Conservation (phyloP, 2,797 vertebrate genomes). For the Coregonus sp. region DNA sequence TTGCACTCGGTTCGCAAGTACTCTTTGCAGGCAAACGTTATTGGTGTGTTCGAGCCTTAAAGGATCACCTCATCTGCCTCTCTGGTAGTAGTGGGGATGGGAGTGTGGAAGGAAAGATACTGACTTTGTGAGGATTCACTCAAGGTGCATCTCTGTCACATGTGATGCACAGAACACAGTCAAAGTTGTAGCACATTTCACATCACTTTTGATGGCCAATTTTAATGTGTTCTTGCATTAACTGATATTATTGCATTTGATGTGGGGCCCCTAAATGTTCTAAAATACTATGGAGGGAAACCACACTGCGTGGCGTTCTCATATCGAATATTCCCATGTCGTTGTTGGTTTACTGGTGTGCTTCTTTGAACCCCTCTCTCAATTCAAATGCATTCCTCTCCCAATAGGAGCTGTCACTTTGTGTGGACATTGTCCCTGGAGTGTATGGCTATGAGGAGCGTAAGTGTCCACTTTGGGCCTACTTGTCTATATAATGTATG, state of each 20-base stretch:
- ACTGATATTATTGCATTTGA: neutral
- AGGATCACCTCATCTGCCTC: slow-evolving; percentile 49
- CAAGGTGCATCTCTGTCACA: too few relatives aligned
- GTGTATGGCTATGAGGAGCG: slow-evolving; percentile 74
- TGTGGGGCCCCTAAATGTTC: slow-evolving; percentile 21
- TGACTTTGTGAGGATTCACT: neutral
- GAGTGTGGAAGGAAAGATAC: neutral
- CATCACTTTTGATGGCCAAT: neutral
- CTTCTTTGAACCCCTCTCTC: slow-evolving; percentile 72
- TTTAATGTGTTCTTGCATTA: neutral
- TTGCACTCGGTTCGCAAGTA: too few relatives aligned
- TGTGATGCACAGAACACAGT: neutral
- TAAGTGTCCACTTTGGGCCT: slow-evolving; percentile 76
- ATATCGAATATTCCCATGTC: slow-evolving; percentile 70
- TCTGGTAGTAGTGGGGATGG: neutral
- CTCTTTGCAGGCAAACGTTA: too few relatives aligned
- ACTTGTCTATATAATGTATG: slow-evolving; percentile 88
- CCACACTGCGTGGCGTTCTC: slow-evolving; percentile 55
- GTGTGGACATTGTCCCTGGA: slow-evolving; percentile 78
- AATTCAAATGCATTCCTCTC: slow-evolving; percentile 81
- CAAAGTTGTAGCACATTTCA: neutral
- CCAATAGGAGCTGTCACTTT: slow-evolving; percentile 83
- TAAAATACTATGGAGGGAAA: slow-evolving; percentile 52
- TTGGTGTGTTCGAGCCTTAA: slow-evolving; percentile 22
- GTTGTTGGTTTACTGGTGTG: slow-evolving; percentile 62